Base-by-base conservation (phyloP, 2,113 vertebrate species). In the Scomber scombrus region DNA sequence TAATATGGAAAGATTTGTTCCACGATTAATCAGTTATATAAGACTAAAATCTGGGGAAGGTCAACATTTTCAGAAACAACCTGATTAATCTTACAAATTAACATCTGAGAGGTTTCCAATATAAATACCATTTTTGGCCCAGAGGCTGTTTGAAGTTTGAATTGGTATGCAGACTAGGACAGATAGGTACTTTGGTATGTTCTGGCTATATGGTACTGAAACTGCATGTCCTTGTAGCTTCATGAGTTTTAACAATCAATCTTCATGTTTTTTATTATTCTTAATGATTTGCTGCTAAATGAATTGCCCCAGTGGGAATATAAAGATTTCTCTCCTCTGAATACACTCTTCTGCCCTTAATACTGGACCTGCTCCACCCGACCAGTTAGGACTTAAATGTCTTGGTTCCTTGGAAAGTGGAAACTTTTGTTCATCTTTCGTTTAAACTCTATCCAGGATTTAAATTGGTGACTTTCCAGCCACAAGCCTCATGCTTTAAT, bases 391-490 rank as follows among this genome's bases (percentile, higher is more conserved):
- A 40, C 55, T 70, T 62, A 81, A 75, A 68, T 50, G 4, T 40
- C 34, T 67, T 19, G 2, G 56, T 29, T 78, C 64, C 60, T 84
- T 40, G 47, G 58, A 5, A 19, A 63, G 16, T 64, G 62, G 81
- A 84, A 84, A 84, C 16, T 3, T 26, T 26, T 65, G 46, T 70
- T 62, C 26, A 65, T 50, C 49, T 77, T 61, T 43, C 54, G 14
- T 77, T 46, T 57, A 5, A 81, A 77, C 3, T 18, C 21, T 14
- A 10, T 81, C 55, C 66, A 79, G 23, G 19, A 63, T 69, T 34
- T 77, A 64, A 80, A 64, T 40, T 49, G 16, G n/a, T 71, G 10
- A 63, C 54, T 77, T 61, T 74, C 43, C 73, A 77, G 72, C 34
- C 4, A 50, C 40, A 65, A 54, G 49, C 29, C 34, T 26, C 52